phyloP scores from a whole-genome alignment of 2,113 vertebrate species.

The Tachuris rubrigastra region DNA sequence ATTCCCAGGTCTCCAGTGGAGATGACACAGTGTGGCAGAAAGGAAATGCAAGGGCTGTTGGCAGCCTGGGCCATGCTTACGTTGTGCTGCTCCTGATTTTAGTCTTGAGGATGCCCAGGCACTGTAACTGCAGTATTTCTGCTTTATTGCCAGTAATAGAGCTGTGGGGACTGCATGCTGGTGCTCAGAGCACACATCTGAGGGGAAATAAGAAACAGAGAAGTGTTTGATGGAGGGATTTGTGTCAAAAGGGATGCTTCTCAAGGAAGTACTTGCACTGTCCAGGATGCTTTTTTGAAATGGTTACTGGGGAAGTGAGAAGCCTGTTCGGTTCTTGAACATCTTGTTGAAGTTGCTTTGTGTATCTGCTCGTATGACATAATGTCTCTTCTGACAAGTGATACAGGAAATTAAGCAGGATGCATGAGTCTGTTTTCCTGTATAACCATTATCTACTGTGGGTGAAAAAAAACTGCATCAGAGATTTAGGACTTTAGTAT shows the following conservation, averaged over 20 bases:
- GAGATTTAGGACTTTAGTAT: not conserved
- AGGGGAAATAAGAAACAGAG: not conserved
- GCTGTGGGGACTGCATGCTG: not conserved
- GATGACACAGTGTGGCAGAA: not conserved
- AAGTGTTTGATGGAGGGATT: not conserved
- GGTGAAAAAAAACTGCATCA: not conserved
- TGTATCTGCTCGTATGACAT: not conserved
- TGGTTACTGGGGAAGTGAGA: not conserved
- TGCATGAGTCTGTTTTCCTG: not conserved
- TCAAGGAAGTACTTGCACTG: not conserved
- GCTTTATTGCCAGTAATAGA: not conserved
- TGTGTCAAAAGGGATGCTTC: not conserved
- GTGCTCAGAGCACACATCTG: not conserved
- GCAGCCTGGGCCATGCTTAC: not conserved
- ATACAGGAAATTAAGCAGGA: not conserved
- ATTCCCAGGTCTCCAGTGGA: not conserved
- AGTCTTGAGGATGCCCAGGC: rapidly evolving
- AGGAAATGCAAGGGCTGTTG: not conserved
- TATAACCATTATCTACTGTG: not conserved
- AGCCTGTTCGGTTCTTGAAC: not conserved
- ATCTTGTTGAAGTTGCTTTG: not conserved
- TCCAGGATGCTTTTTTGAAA: not conserved
- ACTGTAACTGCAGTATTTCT: not conserved
- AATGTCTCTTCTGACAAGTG: not conserved
- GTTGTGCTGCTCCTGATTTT: not conserved